These are phyloP conservation scores for Psilopogon haemacephalus DNA, from an alignment of 2,113 vertebrate genomes.

Conservation along the genomic window DNA sequence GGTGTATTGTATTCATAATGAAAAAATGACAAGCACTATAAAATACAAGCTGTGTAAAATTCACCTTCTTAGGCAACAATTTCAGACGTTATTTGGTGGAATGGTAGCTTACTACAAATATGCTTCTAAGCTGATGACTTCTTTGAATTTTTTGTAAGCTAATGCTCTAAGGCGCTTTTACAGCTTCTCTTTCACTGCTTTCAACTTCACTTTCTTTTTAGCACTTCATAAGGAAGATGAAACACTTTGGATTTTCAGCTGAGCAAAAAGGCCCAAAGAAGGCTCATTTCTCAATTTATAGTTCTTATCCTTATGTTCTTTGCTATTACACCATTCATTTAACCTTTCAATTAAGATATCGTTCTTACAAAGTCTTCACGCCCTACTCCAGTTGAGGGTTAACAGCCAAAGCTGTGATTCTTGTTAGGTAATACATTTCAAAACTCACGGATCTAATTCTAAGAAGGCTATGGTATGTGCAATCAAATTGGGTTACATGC, in stretches of 20 bases:
- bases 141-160: not conserved
- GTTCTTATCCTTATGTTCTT: not conserved
- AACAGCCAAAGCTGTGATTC: not conserved
- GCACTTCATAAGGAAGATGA: not conserved
- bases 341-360: not conserved
- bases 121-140: not conserved
- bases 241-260: not conserved
- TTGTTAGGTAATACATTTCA: not conserved
- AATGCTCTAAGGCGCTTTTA: not conserved
- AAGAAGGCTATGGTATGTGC: not conserved
- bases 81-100: not conserved
- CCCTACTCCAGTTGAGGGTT: not conserved
- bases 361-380: not conserved
- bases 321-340: not conserved
- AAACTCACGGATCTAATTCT: not conserved
- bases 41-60: not conserved
- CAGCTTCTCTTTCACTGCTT: not conserved
- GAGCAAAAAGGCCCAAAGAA: not conserved
- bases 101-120: not conserved
- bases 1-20: not conserved
- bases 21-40: not conserved
- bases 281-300: not conserved
- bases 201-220: not conserved
- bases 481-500: not conserved
- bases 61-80: not conserved